Evolutionary conservation across 2,888 invertebrate species (phyloP), one percentile per base, ranked within the genome.

Genomic region (Punctoribates punctum): DNA sequence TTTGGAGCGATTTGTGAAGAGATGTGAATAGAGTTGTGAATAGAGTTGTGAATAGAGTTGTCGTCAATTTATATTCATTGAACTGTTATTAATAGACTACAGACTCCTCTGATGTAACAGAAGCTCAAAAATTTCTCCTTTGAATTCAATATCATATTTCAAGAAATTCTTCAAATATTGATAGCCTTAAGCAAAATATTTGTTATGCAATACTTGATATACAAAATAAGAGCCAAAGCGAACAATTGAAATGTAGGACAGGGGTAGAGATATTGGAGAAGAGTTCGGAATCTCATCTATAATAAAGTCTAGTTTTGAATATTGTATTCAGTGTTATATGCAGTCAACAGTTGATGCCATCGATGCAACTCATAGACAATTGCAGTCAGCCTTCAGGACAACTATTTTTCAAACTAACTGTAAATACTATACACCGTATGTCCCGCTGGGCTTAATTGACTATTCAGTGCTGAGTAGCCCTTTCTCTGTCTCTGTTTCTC

Each of bases 111-210:
- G 25, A 48, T 72, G 72, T 72, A 72, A 72, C 72, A 70, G 70
- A 70, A 70, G 57, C 25, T 57, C 15, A 60, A 60, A 27, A 72
- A 27, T 72, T 42, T 72, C 25, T 23, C 17, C 5, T 70, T 72
- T 72, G 23, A 72, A 72, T 72, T 72, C 46, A 48, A 72, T 72
- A 72, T 72, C 72, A 72, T 46, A 72, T 72, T 72, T 72, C 72
- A 72, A 38, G 34, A 67, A 38, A 38, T 38, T 67, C 38, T 38
- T 38, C n/a, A 67, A 67, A 67, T 38, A 67, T 67, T 67, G 38
- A 67, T 67, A 38, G 65, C 65, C 65, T 38, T 8, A 67, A 67
- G 65, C 20, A 38, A 67, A 38, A 15, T 67, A 67, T 67, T 67
- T 67, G 65, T 67, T 67, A 67, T 67, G 65, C 65, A 67, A 67